These are phyloP conservation scores for Callionymus lyra DNA, from an alignment of 2,113 vertebrate species.

Conservation along the genomic window DNA sequence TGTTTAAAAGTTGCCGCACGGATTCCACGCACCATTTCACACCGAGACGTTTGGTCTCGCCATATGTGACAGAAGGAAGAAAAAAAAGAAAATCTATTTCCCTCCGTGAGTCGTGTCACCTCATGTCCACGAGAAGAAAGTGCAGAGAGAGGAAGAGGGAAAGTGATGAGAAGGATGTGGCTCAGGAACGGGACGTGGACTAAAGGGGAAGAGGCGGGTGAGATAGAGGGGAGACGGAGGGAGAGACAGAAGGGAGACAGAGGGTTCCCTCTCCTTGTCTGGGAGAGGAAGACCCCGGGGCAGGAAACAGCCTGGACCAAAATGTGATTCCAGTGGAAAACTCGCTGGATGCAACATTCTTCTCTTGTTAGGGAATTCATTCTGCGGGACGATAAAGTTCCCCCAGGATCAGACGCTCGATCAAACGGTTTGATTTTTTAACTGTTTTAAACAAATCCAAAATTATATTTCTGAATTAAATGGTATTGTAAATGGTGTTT, in stretches of 20 bases:
- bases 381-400: conserved; percentile 31
- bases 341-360: conserved; percentile 51
- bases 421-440: no score
- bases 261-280: conserved; percentile 55
- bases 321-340: conserved; percentile 63
- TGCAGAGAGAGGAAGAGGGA: conserved; percentile 12
- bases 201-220: conserved; percentile 10
- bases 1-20: conserved; percentile 61
- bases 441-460: no score
- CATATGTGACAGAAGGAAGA: no score
- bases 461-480: no score
- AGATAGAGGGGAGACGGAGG: conserved; percentile 16
- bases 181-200: conserved; percentile 8
- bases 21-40: conserved; percentile 24
- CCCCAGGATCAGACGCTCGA: no score
- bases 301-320: conserved; percentile 60
- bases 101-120: conserved; percentile 51
- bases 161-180: conserved; percentile 41
- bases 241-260: no score
- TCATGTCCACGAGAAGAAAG: conserved; percentile 29
- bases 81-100: conserved; percentile 46
- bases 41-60: no score
- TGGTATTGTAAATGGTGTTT: no score
- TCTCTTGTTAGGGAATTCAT: conserved; percentile 57
- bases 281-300: conserved; percentile 52